These are phyloP conservation scores for Struthio camelus DNA, from an alignment of 2,113 vertebrate species.

Conservation along the genomic window DNA sequence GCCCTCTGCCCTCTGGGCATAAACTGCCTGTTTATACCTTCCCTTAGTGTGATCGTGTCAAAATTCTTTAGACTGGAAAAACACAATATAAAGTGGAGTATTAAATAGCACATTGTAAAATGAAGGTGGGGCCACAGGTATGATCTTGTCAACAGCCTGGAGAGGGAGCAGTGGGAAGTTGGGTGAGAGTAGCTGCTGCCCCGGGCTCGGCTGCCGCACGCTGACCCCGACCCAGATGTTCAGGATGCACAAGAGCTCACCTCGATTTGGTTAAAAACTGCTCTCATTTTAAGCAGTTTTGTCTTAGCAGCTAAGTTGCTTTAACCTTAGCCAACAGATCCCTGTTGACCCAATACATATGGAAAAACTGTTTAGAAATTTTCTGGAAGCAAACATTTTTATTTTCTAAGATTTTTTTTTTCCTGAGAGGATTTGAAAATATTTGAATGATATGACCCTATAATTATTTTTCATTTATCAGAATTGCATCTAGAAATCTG, in stretches of 20 bases:
- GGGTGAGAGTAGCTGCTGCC: not conserved
- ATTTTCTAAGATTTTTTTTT: not conserved
- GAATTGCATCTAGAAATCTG: not conserved
- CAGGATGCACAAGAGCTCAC: not conserved
- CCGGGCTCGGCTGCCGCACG: accelerated
- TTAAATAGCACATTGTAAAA: not conserved
- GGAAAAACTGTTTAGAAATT: not conserved
- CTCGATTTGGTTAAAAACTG: not conserved
- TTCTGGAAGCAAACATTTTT: not conserved
- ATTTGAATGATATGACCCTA: not conserved
- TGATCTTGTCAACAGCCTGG: not conserved
- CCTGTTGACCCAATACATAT: accelerated
- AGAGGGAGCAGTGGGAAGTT: not conserved
- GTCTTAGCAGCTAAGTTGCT: not conserved
- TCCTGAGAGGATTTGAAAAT: not conserved
- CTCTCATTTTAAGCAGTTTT: not conserved
- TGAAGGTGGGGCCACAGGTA: not conserved
- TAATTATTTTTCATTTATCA: not conserved
- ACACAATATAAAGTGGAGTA: accelerated
- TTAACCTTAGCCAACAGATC: not conserved
- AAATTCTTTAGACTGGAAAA: not conserved
- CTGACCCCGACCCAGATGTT: accelerated
- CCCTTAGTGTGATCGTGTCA: not conserved
- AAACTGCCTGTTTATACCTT: not conserved
- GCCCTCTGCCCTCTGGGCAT: too few species aligned